Evolutionary conservation across 2,888 invertebrate species (phyloP).

Genomic region (Megamerina dolium): DNA sequence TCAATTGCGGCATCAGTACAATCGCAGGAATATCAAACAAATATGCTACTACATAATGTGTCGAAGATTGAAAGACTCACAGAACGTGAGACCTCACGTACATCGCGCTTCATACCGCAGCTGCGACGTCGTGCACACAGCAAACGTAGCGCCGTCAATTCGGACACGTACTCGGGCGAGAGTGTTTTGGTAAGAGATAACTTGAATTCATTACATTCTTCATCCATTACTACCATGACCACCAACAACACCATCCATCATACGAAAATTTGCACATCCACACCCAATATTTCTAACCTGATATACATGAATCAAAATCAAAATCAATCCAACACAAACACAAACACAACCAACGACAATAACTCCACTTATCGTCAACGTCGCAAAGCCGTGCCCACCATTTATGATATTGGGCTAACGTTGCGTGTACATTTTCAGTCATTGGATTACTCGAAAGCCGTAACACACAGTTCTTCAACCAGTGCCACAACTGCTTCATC

Average conservation of each 20-base stretch:
- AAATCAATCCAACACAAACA: slow-evolving; percentile 16
- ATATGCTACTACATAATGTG: slow-evolving; percentile 47
- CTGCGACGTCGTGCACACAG: slow-evolving; percentile 41
- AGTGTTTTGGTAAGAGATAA: slow-evolving; percentile 47
- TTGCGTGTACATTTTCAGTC: slow-evolving; percentile 47
- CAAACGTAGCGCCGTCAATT: slow-evolving; percentile 43
- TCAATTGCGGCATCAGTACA: slow-evolving; percentile 25
- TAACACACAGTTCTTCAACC: slow-evolving; percentile 27
- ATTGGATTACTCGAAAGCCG: slow-evolving; percentile 41
- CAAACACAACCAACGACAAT: slow-evolving; percentile 19
- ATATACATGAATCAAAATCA: too few relatives aligned
- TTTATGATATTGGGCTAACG: slow-evolving; percentile 43
- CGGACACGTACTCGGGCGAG: slow-evolving; percentile 48
- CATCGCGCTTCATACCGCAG: slow-evolving; percentile 47
- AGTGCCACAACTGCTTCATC: slow-evolving; percentile 25
- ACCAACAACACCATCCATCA: slow-evolving; percentile 23
- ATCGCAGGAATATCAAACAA: slow-evolving; percentile 43
- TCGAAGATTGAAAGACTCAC: slow-evolving; percentile 47
- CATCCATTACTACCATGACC: slow-evolving; percentile 21
- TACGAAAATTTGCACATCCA: slow-evolving; percentile 24
- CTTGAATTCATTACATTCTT: slow-evolving; percentile 23
- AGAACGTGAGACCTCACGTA: slow-evolving; percentile 37
- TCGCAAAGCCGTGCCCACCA: slow-evolving; percentile 38
- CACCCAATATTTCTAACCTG: slow-evolving; percentile 29
- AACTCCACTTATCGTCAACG: slow-evolving; percentile 27